Percentiles rank a stretch among this genome's conserved stretches.
Conservation (phyloP, 2,113 vertebrate genomes). For the Charina bottae region DNA sequence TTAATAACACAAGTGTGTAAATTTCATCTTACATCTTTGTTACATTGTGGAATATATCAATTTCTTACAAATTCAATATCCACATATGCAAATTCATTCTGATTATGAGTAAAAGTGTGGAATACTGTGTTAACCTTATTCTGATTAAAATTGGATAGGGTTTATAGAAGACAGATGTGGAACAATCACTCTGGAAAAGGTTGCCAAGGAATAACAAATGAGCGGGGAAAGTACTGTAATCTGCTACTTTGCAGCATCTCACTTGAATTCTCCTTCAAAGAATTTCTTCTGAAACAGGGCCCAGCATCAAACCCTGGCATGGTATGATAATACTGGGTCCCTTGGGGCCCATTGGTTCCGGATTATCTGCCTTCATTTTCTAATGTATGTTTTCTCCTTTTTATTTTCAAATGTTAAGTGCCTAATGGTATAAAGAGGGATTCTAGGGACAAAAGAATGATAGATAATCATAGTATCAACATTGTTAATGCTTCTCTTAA, state of each 20-base stretch:
- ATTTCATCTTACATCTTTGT: not conserved
- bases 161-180: not conserved
- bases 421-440: not conserved
- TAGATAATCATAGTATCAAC: not conserved
- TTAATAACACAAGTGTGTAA: too few relatives aligned
- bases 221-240: not conserved
- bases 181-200: not conserved
- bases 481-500: not conserved
- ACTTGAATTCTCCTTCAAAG: not conserved
- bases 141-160: not conserved
- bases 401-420: not conserved
- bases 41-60: not conserved
- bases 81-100: not conserved
- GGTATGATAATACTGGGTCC: not conserved
- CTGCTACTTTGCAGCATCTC: not conserved
- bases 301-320: not conserved
- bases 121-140: not conserved
- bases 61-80: not conserved
- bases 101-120: not conserved
- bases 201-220: not conserved
- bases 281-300: not conserved
- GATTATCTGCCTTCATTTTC: not conserved
- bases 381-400: not conserved
- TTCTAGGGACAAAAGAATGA: not conserved
- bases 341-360: not conserved